Evolutionary conservation across 2,797 vertebrate genomes (phyloP).

Genomic region (Acanthiza pusilla): DNA sequence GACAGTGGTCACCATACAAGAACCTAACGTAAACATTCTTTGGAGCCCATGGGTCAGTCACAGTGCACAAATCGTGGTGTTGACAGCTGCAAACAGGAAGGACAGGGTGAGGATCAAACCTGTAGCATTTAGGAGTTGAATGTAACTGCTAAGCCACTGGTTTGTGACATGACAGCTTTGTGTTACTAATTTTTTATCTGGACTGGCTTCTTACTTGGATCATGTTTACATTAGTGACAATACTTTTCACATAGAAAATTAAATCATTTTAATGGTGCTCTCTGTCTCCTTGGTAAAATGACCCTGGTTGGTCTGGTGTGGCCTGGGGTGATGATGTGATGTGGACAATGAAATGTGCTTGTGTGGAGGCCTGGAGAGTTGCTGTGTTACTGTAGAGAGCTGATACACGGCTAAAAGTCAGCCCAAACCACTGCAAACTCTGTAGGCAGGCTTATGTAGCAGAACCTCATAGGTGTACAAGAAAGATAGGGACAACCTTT

Average conservation of each 20-base stretch:
- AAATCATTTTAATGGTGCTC: neutral
- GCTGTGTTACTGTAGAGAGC: neutral
- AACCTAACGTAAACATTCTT: neutral
- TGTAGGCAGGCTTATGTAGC: too few species aligned
- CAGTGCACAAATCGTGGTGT: neutral
- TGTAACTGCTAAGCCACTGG: neutral
- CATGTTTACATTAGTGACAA: neutral
- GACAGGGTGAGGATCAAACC: neutral
- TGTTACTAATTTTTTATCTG: conserved; percentile 15
- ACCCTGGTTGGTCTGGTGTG: neutral
- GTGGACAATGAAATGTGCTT: neutral
- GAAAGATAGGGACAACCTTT: neutral
- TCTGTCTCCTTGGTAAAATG: neutral
- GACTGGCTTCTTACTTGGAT: neutral
- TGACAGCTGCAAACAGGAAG: neutral
- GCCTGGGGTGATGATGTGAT: neutral
- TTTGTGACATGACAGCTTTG: neutral
- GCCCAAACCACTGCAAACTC: neutral
- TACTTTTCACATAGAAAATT: neutral
- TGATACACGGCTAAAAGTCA: neutral
- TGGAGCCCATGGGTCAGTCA: neutral
- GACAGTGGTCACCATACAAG: neutral
- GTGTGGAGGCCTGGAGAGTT: neutral
- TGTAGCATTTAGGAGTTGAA: neutral
- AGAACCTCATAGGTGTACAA: neutral